Base-by-base conservation (phyloP, 2,113 vertebrate species). In the Hirundichthys speculiger region DNA sequence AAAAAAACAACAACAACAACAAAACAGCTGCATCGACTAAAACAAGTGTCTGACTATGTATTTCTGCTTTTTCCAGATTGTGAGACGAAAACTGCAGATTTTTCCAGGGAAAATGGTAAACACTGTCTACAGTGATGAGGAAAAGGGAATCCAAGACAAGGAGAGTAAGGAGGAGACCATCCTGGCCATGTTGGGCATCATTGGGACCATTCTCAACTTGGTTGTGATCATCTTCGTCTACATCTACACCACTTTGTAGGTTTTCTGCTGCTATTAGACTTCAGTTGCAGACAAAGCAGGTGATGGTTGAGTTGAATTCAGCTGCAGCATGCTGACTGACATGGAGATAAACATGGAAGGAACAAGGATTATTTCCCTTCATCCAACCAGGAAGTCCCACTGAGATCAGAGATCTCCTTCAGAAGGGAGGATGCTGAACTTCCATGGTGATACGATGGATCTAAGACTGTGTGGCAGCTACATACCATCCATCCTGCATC, bases 211-310 rank as follows among this genome's bases (percentile, higher is more conserved):
- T 79, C 93, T 99, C 64, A 99, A 99, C 86, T 91, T 99, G 38
- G 89, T 98, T 2, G 96, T 99, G 67, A 99, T 99, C 70, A 98
- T 99, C 81, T 99, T 99, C 74, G 98, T 99, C 59, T 99, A 99
- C 86, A 97, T 99, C 74, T 99, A 99, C 88, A 98, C 97, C 61
- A 99, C 97, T 0, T 82, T 99, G 84, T 99, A 89, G 83, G 24
- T 48, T 42, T 48, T 4, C 1, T 43, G 43, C 45, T 58, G 11
- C 42, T 21, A 27, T 13, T 13, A 38, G 16, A 20, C 24, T 34
- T 46, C n/a, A 40, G 38, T 3, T 19, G 5, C 4, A 5, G 24
- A 22, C 25, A 39, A 50, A 58, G 56, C 45, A n/a, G 59, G 61
- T 25, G 38, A 64, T 5, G 11, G 41, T 52, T 19, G 21, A 30